phyloP scores from a whole-genome alignment of 2,113 vertebrate genomes.

The Calyptomena viridis region DNA sequence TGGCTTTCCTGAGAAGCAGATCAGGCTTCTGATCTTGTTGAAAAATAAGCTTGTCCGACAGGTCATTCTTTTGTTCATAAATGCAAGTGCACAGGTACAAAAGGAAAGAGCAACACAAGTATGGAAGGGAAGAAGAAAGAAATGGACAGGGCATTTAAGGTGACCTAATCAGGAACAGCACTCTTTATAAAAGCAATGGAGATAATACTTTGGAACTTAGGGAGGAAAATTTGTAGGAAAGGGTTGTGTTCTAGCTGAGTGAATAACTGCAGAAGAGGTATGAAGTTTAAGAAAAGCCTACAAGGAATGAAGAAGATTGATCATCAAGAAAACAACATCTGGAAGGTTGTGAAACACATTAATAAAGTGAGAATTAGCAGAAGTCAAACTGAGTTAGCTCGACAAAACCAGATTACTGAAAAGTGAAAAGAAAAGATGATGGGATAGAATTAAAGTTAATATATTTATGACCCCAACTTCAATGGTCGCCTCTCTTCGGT shows the following conservation, averaged over 20 bases:
- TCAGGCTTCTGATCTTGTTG: not conserved
- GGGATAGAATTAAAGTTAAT: not conserved
- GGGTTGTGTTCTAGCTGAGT: not conserved
- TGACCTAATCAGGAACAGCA: not conserved
- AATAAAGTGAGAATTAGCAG: not conserved
- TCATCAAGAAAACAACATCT: not conserved
- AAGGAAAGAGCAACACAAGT: not conserved
- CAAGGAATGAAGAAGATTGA: not conserved
- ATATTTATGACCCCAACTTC: not conserved
- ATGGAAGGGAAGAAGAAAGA: not conserved
- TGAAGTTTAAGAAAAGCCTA: not conserved
- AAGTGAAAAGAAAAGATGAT: not conserved
- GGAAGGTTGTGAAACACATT: not conserved
- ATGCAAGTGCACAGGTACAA: not conserved
- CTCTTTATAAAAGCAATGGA: not conserved
- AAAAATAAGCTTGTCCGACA: not conserved
- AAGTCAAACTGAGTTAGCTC: not conserved
- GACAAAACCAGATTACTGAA: not conserved
- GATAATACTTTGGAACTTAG: not conserved
- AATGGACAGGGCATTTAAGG: not conserved
- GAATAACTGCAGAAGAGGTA: not conserved
- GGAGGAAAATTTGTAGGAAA: not conserved
- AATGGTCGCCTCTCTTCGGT: not conserved
- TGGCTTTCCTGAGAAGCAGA: not conserved
- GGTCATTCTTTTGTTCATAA: not conserved